Evolutionary conservation across 1,140 invertebrate species (phyloP).

Genomic region (Phthorimaea operculella): DNA sequence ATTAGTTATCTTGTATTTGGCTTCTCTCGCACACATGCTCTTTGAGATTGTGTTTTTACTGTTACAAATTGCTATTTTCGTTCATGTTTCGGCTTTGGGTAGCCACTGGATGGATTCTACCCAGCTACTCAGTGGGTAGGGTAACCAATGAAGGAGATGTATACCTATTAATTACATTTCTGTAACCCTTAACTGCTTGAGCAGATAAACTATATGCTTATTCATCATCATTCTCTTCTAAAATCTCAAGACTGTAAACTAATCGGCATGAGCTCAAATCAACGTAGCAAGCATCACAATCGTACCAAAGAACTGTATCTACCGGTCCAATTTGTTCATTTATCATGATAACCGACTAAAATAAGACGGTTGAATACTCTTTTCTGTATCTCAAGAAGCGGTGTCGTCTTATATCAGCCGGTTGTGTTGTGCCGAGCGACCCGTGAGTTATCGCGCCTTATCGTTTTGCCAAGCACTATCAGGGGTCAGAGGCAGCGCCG

Average conservation of each 20-base stretch:
- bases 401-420: constrained; percentile 2
- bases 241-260: background rate
- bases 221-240: background rate
- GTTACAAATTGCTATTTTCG: too few relatives aligned
- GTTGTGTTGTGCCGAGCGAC: background rate
- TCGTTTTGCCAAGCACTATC: constrained; percentile 16
- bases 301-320: background rate
- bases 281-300: background rate
- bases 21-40: constrained; percentile 29
- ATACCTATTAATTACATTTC: too few relatives aligned
- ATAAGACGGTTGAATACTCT: background rate
- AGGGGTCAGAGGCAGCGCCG: constrained; percentile 34
- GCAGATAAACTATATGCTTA: background rate
- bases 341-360: background rate
- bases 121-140: too few relatives aligned
- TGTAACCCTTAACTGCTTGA: too few relatives aligned
- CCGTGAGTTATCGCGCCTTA: background rate
- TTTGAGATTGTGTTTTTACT: too few relatives aligned
- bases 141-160: too few relatives aligned
- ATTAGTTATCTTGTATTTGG: constrained; percentile 49
- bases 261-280: background rate
- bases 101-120: too few relatives aligned
- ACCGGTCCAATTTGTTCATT: constrained; percentile 1
- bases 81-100: too few relatives aligned
- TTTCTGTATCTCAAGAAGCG: background rate